These are phyloP conservation scores for Brienomyrus longianalis DNA, from an alignment of 2,113 vertebrate genomes.

Conservation along the genomic window DNA sequence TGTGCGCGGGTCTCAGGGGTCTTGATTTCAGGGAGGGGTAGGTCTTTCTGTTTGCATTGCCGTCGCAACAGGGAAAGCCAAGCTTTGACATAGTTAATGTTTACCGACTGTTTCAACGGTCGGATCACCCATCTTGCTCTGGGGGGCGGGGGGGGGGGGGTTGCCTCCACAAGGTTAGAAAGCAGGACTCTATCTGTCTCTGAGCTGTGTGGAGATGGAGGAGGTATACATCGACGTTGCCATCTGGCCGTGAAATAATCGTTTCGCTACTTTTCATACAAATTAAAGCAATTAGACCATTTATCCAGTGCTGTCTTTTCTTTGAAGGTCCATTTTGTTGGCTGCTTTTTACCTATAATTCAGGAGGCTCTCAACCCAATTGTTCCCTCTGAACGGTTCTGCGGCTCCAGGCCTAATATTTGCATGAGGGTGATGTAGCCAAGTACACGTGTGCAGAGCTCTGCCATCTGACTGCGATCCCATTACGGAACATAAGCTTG, in stretches of 20 bases:
- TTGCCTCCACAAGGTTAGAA: background rate
- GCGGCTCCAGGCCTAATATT: background rate
- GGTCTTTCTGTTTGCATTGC: background rate
- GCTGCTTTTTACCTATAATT: background rate
- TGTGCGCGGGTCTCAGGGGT: background rate
- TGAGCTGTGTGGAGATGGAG: background rate
- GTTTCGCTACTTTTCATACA: background rate
- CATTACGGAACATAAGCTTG: background rate
- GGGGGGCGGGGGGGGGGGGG: background rate
- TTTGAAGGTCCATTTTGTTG: background rate
- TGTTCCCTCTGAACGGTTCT: background rate
- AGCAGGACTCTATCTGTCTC: background rate
- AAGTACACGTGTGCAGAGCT: background rate
- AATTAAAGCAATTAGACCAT: background rate
- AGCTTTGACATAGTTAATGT: background rate
- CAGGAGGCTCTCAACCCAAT: background rate
- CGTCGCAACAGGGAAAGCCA: background rate
- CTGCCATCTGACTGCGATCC: background rate
- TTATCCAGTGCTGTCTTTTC: background rate
- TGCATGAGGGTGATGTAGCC: background rate
- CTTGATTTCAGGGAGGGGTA: background rate
- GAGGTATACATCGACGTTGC: background rate
- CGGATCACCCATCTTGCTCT: background rate
- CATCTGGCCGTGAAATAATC: background rate
- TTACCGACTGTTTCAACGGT: background rate